Base-by-base conservation (phyloP, 2,797 vertebrate species). In the Neosilurus hyrtlii region DNA sequence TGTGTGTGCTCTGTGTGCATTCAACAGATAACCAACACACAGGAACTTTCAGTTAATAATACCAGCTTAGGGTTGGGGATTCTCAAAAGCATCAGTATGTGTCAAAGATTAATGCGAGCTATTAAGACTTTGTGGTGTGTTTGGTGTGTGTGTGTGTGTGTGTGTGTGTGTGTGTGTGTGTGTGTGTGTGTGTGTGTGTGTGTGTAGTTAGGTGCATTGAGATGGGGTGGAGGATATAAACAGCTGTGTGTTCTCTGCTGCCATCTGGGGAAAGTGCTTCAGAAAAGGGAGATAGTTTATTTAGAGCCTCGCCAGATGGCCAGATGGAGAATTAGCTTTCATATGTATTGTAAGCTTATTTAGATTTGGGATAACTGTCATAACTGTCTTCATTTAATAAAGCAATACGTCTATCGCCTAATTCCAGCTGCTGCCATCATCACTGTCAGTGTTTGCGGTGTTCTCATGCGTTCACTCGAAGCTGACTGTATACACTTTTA, bases 171-270 rank as follows among this genome's bases (percentile, higher is more conserved):
- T 79, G 79, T 65, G 79, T n/a, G 66, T 56, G 68, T 7, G 66
- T 81, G 61, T 59, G 49, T 62, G 52, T 82, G 82, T 57, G 35
- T 73, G 26, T 66, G 66, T 79, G 79, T 65, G 79, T n/a, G 66
- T 56, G 68, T 7, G 66, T 81, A 68, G 71, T 62, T 83, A 77
- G 62, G 37, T 80, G n/a, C 68, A 67, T 71, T 80, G 22, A 43
- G 73, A 51, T 73, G 22, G 81, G 59, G 54, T 74, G 63, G 26
- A 37, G 56, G 20, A 16, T 4, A 20, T 73, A 72, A 79, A 73
- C 79, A 80, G 66, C 77, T 84, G 82, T 59, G 70, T 59, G 79
- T 83, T 86, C 68, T 88, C 35, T 80, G 79, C 88, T 90, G 89
- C 81, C 89, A 84, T 81, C 87, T 86, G 73, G 66, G 56, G 83